Percentiles rank a stretch among this genome's conserved stretches.
These are phyloP conservation scores for Callimorpha dominula DNA, from an alignment of 2,888 invertebrate species.

Conservation along the genomic window DNA sequence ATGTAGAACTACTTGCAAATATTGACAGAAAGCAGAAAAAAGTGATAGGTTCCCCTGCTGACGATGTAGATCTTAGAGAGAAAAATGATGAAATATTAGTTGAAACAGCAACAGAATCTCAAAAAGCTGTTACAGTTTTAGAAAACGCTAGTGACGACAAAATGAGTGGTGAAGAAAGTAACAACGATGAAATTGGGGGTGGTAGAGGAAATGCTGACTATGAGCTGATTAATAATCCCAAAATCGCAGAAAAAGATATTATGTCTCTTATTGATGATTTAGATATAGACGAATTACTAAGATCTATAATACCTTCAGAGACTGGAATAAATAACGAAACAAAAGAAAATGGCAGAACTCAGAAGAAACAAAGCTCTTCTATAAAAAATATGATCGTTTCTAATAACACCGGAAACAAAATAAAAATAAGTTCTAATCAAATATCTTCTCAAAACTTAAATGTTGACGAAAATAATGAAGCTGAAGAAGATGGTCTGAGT, in stretches of 20 bases:
- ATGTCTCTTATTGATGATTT: neutral
- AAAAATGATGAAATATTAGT: neutral
- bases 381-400: neutral
- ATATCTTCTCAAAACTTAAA: neutral
- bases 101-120: neutral
- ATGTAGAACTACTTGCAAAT: neutral
- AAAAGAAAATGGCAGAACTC: neutral
- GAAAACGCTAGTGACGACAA: neutral
- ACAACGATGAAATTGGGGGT: neutral
- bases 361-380: neutral
- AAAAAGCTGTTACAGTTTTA: neutral
- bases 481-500: neutral
- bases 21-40: neutral
- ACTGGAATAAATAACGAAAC: neutral
- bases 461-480: neutral
- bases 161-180: neutral
- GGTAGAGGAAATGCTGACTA: neutral
- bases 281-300: constrained; percentile 3
- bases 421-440: neutral
- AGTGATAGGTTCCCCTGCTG: neutral
- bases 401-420: neutral
- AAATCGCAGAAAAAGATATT: neutral
- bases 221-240: neutral
- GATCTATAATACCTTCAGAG: neutral
- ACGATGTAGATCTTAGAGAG: neutral